Evolutionary conservation across 2,113 vertebrate species (phyloP).

Genomic region (Tringa solitaria): DNA sequence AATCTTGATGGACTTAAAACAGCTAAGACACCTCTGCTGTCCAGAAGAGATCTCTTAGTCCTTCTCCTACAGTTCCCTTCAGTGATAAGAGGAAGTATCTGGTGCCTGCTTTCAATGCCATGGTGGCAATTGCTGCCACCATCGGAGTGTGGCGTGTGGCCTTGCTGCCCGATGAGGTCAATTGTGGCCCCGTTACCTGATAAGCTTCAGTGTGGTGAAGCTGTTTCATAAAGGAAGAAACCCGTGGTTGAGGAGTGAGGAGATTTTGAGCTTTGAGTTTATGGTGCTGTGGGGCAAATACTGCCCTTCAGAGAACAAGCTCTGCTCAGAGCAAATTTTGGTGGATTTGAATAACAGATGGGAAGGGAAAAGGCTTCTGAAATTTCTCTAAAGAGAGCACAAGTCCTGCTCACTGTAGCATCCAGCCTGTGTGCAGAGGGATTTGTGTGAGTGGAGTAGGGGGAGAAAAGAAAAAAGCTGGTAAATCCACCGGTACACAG

Average conservation of each 20-base stretch:
- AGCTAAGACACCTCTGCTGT: background rate
- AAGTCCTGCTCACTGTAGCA: background rate
- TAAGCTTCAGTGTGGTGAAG: background rate
- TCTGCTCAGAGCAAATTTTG: background rate
- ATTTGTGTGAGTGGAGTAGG: background rate
- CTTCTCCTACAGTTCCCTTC: background rate
- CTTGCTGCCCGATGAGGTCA: background rate
- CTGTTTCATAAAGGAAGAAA: background rate
- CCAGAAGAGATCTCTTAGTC: background rate
- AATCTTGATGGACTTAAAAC: background rate
- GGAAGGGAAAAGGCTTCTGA: background rate
- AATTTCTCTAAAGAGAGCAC: background rate
- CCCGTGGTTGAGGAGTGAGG: background rate
- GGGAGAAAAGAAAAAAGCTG: background rate
- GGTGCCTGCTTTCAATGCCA: background rate
- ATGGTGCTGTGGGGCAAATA: background rate
- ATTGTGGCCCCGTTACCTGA: background rate
- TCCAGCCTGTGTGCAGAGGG: background rate
- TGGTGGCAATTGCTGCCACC: background rate
- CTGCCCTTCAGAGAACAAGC: background rate
- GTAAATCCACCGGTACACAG: background rate
- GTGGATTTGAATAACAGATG: background rate
- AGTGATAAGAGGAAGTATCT: background rate
- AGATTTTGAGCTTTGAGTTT: background rate
- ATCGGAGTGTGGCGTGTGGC: fast-evolving